Base-by-base conservation (phyloP, 2,113 vertebrate genomes). In the Tonatia bakeri region DNA sequence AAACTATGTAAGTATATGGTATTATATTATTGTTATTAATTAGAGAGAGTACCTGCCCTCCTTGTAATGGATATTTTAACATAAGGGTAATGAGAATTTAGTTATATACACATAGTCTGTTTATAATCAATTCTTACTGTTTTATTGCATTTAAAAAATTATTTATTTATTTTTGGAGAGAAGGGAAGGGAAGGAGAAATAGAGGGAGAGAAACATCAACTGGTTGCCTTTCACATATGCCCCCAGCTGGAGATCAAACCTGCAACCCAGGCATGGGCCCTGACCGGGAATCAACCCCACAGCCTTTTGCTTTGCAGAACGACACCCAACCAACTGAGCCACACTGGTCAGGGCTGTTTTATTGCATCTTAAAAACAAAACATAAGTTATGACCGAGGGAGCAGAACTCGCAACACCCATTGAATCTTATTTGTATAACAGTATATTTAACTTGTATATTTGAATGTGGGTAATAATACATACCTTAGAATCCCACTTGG, bases 81-180 rank as follows among this genome's bases (percentile, higher is more conserved):
- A 94, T 81, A 87, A 94, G 67, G 16, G 31, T 87, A 91, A 93
- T 81, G 64, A 91, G 33, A 87, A 79, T 86, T 95, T 79, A 77
- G 59, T 81, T 96, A 65, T 61, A 75, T 54, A 76, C 7, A 75
- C 28, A 36, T 54, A 73, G 40, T 67, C 85, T 86, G 76, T 69
- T 94, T 50, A 45, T 59, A 80, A 40, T 31, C 33, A 85, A 85
- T 86, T 73, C 75, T 82, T 94, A 88, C 16, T 81, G 45, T 80
- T 88, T 91, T 61, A 70, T 72, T 81, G 8, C 65, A 80, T 92
- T 96, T 92, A 82, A 9, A 94, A 91, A 24, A 56, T 56, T 56
- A 56, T 56, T 56, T 56, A 56, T 24, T 56, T 56, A 56, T 56
- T 56, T 24, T 56, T 24, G 54, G 20, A 56, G 20, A 56, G 22